Percentiles rank a stretch among this genome's conserved stretches.
These are phyloP conservation scores for Drosophila prosaltans DNA, from an alignment of 1,140 invertebrate genomes.

Conservation along the genomic window DNA sequence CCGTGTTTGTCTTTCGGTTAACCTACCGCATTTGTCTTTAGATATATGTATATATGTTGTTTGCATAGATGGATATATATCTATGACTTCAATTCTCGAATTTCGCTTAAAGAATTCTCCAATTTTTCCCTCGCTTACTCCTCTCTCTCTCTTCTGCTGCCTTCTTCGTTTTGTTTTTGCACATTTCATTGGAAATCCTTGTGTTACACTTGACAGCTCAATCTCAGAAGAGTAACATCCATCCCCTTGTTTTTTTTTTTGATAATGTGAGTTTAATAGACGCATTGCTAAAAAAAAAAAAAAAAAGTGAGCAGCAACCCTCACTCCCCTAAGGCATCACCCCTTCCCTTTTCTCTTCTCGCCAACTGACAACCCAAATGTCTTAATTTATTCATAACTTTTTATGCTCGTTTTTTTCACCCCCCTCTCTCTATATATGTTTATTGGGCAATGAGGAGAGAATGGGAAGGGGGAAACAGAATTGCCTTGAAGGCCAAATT, in stretches of 20 bases:
- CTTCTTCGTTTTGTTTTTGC: conserved; percentile 24
- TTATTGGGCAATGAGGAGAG: conserved; percentile 61
- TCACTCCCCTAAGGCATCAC: background rate
- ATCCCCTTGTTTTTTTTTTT: conserved; percentile 33
- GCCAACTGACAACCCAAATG: conserved; percentile 58
- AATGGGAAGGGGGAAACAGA: background rate
- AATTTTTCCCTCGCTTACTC: background rate
- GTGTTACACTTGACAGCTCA: conserved; percentile 57
- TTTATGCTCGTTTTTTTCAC: conserved; percentile 18
- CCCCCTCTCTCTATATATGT: conserved; percentile 52
- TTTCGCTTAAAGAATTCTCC: conserved; percentile 28
- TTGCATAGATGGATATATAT: conserved; percentile 16
- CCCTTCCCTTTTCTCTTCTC: conserved; percentile 3
- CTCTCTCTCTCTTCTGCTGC: background rate
- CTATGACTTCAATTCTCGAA: conserved; percentile 43
- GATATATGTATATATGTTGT: background rate
- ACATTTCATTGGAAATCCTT: conserved; percentile 38
- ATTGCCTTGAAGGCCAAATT: conserved; percentile 1
- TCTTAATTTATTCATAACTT: conserved; percentile 79
- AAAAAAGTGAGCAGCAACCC: conserved; percentile 60
- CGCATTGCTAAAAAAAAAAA: conserved; percentile 20
- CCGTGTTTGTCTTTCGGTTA: conserved; percentile 65
- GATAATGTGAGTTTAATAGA: conserved; percentile 74
- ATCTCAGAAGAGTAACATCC: conserved; percentile 29
- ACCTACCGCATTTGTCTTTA: conserved; percentile 56